Percentiles rank a stretch among this genome's conserved stretches.
Conservation (phyloP, 1,140 invertebrate species). For the Battus philenor region DNA sequence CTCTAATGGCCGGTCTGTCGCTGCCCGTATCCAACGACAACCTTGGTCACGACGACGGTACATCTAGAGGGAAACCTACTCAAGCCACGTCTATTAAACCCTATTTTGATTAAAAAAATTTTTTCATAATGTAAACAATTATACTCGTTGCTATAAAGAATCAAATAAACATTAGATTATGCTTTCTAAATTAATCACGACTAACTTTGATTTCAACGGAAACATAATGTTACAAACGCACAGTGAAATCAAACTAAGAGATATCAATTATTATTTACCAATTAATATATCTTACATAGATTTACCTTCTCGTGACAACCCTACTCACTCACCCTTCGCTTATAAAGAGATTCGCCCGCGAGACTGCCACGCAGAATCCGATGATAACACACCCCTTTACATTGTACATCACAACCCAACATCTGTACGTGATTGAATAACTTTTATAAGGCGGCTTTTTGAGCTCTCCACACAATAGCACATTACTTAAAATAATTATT, state of each 20-base stretch:
- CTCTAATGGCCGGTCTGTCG: too few relatives aligned
- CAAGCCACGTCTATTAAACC: too few relatives aligned
- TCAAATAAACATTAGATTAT: too few relatives aligned
- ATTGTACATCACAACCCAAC: conserved; percentile 14
- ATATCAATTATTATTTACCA: too few relatives aligned
- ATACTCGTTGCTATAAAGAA: too few relatives aligned
- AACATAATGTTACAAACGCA: neutral
- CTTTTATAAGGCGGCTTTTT: conserved; percentile 3
- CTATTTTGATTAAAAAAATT: too few relatives aligned
- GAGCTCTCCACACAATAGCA: neutral
- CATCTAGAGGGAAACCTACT: too few relatives aligned
- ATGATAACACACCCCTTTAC: conserved; percentile 16
- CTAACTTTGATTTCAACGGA: neutral
- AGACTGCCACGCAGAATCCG: conserved; percentile 5
- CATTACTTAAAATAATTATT: conserved; percentile 9
- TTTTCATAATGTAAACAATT: too few relatives aligned
- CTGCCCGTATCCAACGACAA: too few relatives aligned
- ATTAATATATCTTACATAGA: neutral
- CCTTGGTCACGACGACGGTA: too few relatives aligned
- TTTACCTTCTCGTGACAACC: neutral
- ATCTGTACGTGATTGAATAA: conserved; percentile 17
- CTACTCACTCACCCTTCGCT: conserved; percentile 8
- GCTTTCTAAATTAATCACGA: too few relatives aligned
- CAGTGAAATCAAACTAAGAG: too few relatives aligned
- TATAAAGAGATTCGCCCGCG: conserved; percentile 14